Conservation (phyloP, 2,113 vertebrate species). For the Sialia sialis region DNA sequence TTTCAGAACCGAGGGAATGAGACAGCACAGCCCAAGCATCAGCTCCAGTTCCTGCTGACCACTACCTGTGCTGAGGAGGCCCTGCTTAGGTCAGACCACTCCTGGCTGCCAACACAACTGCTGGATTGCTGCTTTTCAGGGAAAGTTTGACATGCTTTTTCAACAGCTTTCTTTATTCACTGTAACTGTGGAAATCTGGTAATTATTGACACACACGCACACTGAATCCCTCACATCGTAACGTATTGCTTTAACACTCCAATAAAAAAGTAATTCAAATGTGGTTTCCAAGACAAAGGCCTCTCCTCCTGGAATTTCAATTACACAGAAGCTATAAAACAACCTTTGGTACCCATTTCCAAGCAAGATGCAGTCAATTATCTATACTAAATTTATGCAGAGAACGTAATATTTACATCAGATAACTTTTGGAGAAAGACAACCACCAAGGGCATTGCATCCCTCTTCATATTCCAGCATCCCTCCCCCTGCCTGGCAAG, state of each 20-base stretch:
- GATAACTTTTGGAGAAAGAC: background rate
- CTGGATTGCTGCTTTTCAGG: rapidly evolving
- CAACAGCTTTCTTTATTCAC: conserved; percentile 39
- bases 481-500: background rate
- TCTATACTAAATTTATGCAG: conserved; percentile 32
- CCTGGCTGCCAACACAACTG: background rate
- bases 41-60: background rate
- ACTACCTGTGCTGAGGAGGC: rapidly evolving
- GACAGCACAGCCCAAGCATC: rapidly evolving
- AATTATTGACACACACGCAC: conserved; percentile 49
- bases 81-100: background rate
- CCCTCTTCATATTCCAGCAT: background rate
- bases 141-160: background rate
- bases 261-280: conserved; percentile 21
- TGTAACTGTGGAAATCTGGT: conserved; percentile 26
- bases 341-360: conserved; percentile 13
- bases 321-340: conserved; percentile 21
- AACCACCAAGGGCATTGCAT: background rate
- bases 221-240: conserved; percentile 11
- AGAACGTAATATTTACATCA: conserved; percentile 27
- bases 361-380: conserved; percentile 54
- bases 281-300: conserved; percentile 25
- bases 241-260: background rate
- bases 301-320: conserved; percentile 18
- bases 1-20: rapidly evolving